A percentile compares a stretch with the other conserved stretches of the same genome.
These are phyloP conservation scores for Lineus longissimus DNA, from an alignment of 1,140 invertebrate species.

Conservation along the genomic window DNA sequence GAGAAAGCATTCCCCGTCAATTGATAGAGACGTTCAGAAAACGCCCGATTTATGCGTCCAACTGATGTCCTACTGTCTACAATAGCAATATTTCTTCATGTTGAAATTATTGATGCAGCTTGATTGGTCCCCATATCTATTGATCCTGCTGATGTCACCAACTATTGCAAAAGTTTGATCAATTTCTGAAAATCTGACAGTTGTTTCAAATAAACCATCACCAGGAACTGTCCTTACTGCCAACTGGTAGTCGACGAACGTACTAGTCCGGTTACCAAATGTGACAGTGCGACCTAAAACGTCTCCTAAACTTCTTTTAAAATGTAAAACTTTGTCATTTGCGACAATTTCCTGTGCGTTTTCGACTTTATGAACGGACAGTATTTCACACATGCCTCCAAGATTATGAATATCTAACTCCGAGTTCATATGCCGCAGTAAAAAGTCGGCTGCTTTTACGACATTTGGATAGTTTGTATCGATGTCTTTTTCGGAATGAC, in stretches of 20 bases:
- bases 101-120: slow-evolving; percentile 36
- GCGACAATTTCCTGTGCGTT: slow-evolving; percentile 19
- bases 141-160: slow-evolving; percentile 48
- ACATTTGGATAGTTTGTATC: slow-evolving; percentile 23
- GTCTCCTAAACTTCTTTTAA: slow-evolving; percentile 32
- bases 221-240: slow-evolving; percentile 41
- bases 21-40: too few relatives aligned
- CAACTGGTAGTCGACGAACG: slow-evolving; percentile 36
- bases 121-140: slow-evolving; percentile 41
- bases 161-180: slow-evolving; percentile 23
- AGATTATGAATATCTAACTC: neutral
- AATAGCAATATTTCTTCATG: slow-evolving; percentile 48
- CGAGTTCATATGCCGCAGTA: slow-evolving; percentile 27
- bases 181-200: slow-evolving; percentile 27
- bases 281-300: slow-evolving; percentile 31
- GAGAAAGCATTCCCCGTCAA: too few relatives aligned
- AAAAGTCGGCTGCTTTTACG: slow-evolving; percentile 19
- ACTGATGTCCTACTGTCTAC: slow-evolving; percentile 14
- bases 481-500: slow-evolving; percentile 33
- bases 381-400: slow-evolving; percentile 9
- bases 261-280: slow-evolving; percentile 27
- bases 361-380: slow-evolving; percentile 16
- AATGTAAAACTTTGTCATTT: slow-evolving; percentile 28
- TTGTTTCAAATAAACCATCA: slow-evolving; percentile 44
- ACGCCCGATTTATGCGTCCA: too few relatives aligned